Percentiles rank a stretch among this genome's conserved stretches.
phyloP scores from a whole-genome alignment of 2,113 vertebrate species.

The Opisthocomus hoazin region DNA sequence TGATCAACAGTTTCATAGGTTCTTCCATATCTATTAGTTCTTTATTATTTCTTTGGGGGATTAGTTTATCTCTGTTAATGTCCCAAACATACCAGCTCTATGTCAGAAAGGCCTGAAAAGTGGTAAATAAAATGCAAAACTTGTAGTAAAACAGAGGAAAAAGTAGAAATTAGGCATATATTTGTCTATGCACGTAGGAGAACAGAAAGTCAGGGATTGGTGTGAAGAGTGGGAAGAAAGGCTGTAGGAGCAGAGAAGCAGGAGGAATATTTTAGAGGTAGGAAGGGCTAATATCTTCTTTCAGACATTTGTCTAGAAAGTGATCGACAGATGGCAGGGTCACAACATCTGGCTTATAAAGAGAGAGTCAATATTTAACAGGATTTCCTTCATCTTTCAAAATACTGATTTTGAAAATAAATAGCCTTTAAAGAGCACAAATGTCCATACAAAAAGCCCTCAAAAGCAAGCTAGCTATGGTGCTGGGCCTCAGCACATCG shows the following conservation, averaged over 20 bases:
- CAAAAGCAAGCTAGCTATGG: not conserved
- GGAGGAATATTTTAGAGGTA: not conserved
- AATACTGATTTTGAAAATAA: slow-evolving; percentile 56
- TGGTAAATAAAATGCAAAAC: not conserved
- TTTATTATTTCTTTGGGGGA: not conserved
- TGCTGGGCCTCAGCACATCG: not conserved
- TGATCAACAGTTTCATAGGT: not conserved
- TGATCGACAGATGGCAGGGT: slow-evolving; percentile 31
- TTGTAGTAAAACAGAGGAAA: not conserved
- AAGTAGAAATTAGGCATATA: not conserved
- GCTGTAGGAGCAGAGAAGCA: not conserved
- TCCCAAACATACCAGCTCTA: not conserved
- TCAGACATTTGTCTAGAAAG: slow-evolving; percentile 8
- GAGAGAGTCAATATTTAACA: slow-evolving; percentile 57
- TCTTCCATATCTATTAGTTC: not conserved
- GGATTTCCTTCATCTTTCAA: slow-evolving; percentile 39
- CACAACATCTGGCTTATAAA: slow-evolving; percentile 50
- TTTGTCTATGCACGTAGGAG: not conserved
- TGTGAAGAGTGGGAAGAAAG: not conserved
- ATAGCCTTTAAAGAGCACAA: not conserved
- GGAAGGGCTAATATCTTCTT: not conserved
- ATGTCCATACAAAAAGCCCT: not conserved
- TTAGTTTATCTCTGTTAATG: not conserved
- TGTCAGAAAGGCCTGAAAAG: not conserved
- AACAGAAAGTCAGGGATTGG: not conserved